phyloP scores from a whole-genome alignment of 2,113 vertebrate species.

The Dicentrarchus labrax region DNA sequence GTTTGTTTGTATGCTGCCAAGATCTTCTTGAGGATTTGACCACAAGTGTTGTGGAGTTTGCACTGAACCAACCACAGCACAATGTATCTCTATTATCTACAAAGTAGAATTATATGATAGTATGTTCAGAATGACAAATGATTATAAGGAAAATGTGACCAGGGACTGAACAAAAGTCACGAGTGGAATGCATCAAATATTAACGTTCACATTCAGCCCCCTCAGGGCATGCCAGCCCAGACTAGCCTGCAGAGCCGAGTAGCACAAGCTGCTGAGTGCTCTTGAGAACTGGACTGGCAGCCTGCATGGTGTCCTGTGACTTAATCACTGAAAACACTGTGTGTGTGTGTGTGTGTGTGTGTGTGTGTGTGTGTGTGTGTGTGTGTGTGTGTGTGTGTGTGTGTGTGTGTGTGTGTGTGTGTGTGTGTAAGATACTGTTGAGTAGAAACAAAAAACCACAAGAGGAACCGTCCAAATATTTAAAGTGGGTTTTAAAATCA shows the following conservation, averaged over 20 bases:
- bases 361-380: background rate
- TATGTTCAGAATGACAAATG: background rate
- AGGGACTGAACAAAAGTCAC: background rate
- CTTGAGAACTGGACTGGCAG: slow-evolving; percentile 33
- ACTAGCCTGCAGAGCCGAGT: slow-evolving; percentile 14
- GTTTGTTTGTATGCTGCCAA: slow-evolving; percentile 1
- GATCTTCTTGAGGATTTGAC: background rate
- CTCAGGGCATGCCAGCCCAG: background rate
- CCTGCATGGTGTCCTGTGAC: slow-evolving; percentile 43
- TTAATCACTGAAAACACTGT: slow-evolving; percentile 30
- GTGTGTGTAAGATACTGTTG: background rate
- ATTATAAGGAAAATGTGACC: background rate
- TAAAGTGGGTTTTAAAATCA: slow-evolving; percentile 47
- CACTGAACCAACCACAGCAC: background rate
- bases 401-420: background rate
- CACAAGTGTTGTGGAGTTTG: background rate
- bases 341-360: slow-evolving; percentile 5
- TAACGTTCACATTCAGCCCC: background rate
- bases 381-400: slow-evolving; percentile 5
- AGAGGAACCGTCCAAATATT: slow-evolving; percentile 43
- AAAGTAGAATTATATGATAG: background rate
- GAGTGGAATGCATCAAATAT: background rate
- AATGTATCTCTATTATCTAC: background rate
- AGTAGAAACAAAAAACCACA: slow-evolving; percentile 46
- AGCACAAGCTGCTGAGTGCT: background rate